Conservation (phyloP, 2,113 vertebrate species). For the Callorhinus ursinus region DNA sequence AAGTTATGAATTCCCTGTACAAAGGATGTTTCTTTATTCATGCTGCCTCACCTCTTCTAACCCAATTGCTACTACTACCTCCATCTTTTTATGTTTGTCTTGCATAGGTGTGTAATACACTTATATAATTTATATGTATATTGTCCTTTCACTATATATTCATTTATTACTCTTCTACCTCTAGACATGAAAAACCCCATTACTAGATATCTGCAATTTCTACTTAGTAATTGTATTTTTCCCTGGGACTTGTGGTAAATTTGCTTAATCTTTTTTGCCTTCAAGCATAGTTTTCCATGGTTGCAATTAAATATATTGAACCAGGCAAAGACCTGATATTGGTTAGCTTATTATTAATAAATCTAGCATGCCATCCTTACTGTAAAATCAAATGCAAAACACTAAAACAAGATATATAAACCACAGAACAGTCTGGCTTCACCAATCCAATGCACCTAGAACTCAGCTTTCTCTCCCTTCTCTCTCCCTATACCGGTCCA, state of each 20-base stretch:
- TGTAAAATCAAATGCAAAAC: neutral
- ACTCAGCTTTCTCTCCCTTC: neutral
- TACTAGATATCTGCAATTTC: neutral
- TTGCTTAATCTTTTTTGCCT: neutral
- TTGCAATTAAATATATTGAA: neutral
- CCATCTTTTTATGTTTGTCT: neutral
- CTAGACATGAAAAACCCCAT: neutral
- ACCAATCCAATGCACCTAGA: neutral
- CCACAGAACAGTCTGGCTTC: neutral
- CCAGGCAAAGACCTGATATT: neutral
- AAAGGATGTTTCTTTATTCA: neutral
- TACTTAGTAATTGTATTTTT: neutral
- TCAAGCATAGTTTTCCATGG: neutral
- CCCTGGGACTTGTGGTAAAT: neutral
- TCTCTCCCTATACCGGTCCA: neutral
- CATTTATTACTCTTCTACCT: neutral
- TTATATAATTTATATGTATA: neutral
- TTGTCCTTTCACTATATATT: neutral
- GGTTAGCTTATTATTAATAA: neutral
- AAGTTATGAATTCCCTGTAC: neutral
- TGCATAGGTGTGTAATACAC: neutral
- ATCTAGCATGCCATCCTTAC: neutral
- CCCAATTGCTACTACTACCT: neutral
- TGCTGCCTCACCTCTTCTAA: neutral
- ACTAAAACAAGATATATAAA: neutral